Evolutionary conservation across 2,888 invertebrate genomes (phyloP), one percentile per base, ranked within the genome.

Genomic region (Pyrrhosoma nymphula): DNA sequence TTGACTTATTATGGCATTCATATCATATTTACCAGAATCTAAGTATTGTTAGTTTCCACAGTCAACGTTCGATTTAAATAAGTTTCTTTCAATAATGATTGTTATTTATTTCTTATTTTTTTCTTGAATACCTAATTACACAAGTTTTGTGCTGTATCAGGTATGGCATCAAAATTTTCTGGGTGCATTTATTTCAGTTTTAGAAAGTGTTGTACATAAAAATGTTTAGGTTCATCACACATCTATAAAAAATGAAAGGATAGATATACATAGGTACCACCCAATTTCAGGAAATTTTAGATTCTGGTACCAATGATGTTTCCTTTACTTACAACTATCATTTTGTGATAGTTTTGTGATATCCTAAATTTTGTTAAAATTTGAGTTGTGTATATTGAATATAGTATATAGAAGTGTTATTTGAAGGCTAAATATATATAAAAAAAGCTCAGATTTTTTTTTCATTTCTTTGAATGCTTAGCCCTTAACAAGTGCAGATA

Each of bases 321-420:
- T 82, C 82, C n/a, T 35, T 35, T 8, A 82, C 82, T 35, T 30
- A 26, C 16, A 35, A 35, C 82, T 63, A 93, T 60, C 26, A 69
- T 26, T 75, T 4, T 91, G 23, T 39, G 39, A 93, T 93, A 69
- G 63, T 93, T 26, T 69, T 93, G 93, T 93, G 93, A 93, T 93
- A 93, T 69, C n/a, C 69, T 75, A 47, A 93, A 93, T 93, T 93
- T 75, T 75, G 93, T 93, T 93, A 93, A 47, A 26, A 89, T 26
- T 89, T 89, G 75, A 93, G 69, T 69, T 93, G 47, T 93, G 93
- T 69, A 93, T 23, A 55, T 93, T 69, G n/a, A 47, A 93, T 93
- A 69, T 39, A 93, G 47, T 93, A 93, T 93, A 93, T 93, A 93
- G 93, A 69, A 35, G 82, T 93, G 93, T 93, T 93, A 75, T 69